These are phyloP conservation scores for Falco punctatus DNA, from an alignment of 2,113 vertebrate species.

Conservation along the genomic window DNA sequence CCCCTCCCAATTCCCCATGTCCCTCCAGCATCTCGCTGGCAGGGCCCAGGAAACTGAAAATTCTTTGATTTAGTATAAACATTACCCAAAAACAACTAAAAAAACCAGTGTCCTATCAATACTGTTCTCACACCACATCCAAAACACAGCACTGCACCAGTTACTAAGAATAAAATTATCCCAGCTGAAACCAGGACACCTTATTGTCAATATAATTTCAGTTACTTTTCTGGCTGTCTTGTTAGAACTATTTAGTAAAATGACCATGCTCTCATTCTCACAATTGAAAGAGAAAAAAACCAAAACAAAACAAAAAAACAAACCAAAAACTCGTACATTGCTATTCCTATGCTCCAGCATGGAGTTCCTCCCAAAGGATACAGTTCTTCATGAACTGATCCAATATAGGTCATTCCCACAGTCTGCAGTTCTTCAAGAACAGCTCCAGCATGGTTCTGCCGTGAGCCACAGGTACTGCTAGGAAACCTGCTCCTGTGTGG, in stretches of 20 bases:
- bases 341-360: accelerated
- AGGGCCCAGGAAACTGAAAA: too few species aligned
- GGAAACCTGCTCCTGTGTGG: neutral
- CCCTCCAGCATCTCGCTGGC: too few species aligned
- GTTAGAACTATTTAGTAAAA: neutral
- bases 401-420: neutral
- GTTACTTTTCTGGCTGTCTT: neutral
- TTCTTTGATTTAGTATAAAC: too few species aligned
- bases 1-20: too few species aligned
- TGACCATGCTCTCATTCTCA: neutral
- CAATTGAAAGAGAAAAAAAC: neutral
- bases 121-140: too few species aligned
- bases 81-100: too few species aligned
- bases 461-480: neutral
- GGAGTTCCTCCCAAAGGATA: neutral
- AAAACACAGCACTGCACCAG: too few species aligned
- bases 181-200: too few species aligned
- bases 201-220: neutral
- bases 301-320: too few species aligned
- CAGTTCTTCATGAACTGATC: neutral
- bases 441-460: accelerated
- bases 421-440: neutral
- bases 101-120: too few species aligned
- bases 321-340: neutral
- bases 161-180: too few species aligned